Conservation (phyloP, 2,113 vertebrate genomes). For the Vulpes lagopus region DNA sequence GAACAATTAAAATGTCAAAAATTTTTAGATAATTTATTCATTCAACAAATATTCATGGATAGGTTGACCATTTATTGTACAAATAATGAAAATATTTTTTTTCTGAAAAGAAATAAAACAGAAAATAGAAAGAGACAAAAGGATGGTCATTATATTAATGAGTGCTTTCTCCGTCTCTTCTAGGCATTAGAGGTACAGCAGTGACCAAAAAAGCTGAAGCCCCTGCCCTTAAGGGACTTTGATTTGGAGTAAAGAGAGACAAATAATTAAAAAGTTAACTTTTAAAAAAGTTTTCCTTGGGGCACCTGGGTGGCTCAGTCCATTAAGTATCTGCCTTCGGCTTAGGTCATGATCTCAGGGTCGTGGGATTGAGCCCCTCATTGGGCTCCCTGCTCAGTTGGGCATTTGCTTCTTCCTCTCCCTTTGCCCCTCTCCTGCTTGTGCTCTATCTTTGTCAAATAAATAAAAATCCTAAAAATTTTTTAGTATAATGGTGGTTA, state of each 20-base stretch:
- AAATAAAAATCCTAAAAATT: too few relatives aligned
- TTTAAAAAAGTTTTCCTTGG: not conserved
- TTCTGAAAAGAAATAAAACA: not conserved
- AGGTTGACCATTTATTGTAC: not conserved
- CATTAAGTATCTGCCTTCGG: too few relatives aligned
- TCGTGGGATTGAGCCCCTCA: too few relatives aligned
- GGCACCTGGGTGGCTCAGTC: too few relatives aligned
- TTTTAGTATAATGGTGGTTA: not conserved
- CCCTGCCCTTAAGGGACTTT: not conserved
- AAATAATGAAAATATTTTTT: not conserved
- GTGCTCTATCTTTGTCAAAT: too few relatives aligned
- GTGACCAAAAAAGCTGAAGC: not conserved
- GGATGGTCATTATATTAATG: not conserved
- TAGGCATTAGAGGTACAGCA: not conserved
- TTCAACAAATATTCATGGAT: not conserved
- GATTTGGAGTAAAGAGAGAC: not conserved
- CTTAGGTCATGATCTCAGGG: too few relatives aligned
- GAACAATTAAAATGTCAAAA: not conserved
- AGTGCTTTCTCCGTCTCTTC: not conserved
- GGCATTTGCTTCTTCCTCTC: too few relatives aligned
- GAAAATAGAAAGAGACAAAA: not conserved
- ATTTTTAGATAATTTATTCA: slow-evolving; percentile 4
- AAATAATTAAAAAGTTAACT: not conserved
- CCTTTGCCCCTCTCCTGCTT: too few relatives aligned
- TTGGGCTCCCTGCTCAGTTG: too few relatives aligned